Evolutionary conservation across 2,888 invertebrate species (phyloP), one percentile per base, ranked within the genome.

Genomic region (Melieria picta): DNA sequence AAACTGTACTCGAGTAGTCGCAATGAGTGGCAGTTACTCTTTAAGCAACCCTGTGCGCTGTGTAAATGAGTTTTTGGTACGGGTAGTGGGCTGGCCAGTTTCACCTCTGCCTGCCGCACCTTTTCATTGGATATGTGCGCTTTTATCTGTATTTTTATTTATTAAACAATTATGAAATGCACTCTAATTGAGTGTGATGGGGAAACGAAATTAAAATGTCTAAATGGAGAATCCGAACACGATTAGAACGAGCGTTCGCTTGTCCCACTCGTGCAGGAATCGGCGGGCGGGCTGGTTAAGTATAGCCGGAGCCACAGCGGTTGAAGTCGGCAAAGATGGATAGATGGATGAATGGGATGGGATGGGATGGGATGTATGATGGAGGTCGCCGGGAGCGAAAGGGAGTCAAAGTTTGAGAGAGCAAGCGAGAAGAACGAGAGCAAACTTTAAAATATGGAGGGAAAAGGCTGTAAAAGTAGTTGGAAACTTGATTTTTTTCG

Each of bases 101-200:
- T 30, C 30, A 30, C 30, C 30, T 30, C 30, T 30, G 30, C 6
- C 57, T 66, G 58, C 48, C 66, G 42, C 43, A 58, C 43, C 66
- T 57, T 55, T 48, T 42, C 30, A 57, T 5, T 7, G 30, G 47
- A 13, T 7, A 3, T 42, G 3, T 52, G 64, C 61, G 42, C 9
- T 60, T 57, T 42, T 68, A 45, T 58, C 9, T 60, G 43, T 55
- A 60, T 48, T n/a, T 70, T 64, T 74, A 70, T 81, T 80, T 80
- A 76, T 80, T 81, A 79, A 82, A 80, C 78, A 84, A 82, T 83
- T 84, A 84, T 83, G 80, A 83, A 83, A 82, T 83, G 80, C 80
- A 83, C 78, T 82, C 84, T 83, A 84, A 83, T 84, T 84, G 80
- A 75, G 78, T 79, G 77, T 81, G 81, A 80, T 79, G 78, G 79